Percentiles rank a stretch among this genome's conserved stretches.
These are phyloP conservation scores for Drosophila lacicola DNA, from an alignment of 2,888 invertebrate genomes.

Conservation along the genomic window DNA sequence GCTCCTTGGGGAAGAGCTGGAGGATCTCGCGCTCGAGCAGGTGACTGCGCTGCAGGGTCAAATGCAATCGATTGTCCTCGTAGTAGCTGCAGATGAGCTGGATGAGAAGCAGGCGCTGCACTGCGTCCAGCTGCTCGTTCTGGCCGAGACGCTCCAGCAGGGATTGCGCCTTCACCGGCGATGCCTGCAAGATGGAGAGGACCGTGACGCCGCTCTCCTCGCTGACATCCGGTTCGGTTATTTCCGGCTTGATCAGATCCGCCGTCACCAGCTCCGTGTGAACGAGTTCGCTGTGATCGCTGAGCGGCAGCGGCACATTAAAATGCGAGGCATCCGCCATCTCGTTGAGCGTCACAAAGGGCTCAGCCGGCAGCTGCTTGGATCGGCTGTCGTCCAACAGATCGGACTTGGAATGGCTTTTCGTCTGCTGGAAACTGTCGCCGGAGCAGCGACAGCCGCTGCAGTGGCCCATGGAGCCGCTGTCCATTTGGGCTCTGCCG, in stretches of 20 bases:
- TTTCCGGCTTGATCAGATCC: constrained; percentile 40
- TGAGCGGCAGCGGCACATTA: constrained; percentile 36
- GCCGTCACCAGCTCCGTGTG: constrained; percentile 32
- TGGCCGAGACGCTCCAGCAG: constrained; percentile 66
- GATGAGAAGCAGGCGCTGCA: constrained; percentile 72
- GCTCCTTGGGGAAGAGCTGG: constrained; percentile 74
- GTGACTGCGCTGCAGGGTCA: constrained; percentile 77
- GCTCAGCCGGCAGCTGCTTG: constrained; percentile 55
- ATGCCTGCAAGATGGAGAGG: constrained; percentile 65
- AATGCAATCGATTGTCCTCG: constrained; percentile 74
- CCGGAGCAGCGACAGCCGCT: constrained; percentile 55
- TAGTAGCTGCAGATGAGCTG: constrained; percentile 79
- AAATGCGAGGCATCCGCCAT: constrained; percentile 30
- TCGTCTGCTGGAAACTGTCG: not conserved
- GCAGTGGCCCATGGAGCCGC: constrained; percentile 42
- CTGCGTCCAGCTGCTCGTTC: constrained; percentile 61
- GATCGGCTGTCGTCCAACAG: constrained; percentile 36
- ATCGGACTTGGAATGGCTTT: constrained; percentile 38
- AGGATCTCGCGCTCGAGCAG: constrained; percentile 77
- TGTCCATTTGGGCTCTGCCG: not conserved
- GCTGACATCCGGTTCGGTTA: constrained; percentile 32
- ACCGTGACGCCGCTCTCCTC: constrained; percentile 55
- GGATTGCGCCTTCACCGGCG: constrained; percentile 60
- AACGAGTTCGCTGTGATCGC: constrained; percentile 37
- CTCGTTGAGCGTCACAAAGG: constrained; percentile 59